A percentile compares a stretch with the other conserved stretches of the same genome.
Conservation (phyloP, 2,797 vertebrate genomes). For the Poeciliopsis paucimaculata region DNA sequence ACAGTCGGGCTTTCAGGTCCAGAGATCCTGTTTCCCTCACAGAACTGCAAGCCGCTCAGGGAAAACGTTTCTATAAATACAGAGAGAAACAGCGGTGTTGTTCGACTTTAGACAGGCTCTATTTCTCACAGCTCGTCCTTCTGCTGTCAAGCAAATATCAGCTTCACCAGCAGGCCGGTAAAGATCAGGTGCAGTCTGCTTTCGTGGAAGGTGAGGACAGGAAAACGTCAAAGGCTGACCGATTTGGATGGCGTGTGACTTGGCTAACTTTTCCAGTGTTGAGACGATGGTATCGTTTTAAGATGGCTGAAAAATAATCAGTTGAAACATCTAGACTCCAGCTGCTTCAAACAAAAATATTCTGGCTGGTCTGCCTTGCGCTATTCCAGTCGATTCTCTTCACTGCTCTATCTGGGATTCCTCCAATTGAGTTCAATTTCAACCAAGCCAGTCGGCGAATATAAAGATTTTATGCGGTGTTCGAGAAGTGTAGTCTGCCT, state of each 20-base stretch:
- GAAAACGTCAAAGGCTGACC: slow-evolving; percentile 13
- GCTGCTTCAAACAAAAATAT: neutral
- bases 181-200: slow-evolving; percentile 44
- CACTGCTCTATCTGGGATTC: no score
- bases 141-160: slow-evolving; percentile 53
- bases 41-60: slow-evolving; percentile 67
- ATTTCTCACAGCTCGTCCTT: slow-evolving; percentile 36
- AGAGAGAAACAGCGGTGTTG: slow-evolving; percentile 58
- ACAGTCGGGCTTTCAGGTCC: slow-evolving; percentile 36
- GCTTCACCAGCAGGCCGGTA: slow-evolving; percentile 10
- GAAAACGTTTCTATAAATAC: slow-evolving; percentile 78
- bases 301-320: neutral
- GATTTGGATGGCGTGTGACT: slow-evolving; percentile 3
- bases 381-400: no score
- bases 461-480: no score
- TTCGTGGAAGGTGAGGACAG: slow-evolving; percentile 50
- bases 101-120: slow-evolving; percentile 43
- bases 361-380: no score
- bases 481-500: no score
- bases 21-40: slow-evolving; percentile 75
- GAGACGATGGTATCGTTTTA: neutral
- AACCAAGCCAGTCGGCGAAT: no score
- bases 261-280: neutral
- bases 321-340: neutral
- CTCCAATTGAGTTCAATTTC: no score